Percentiles rank a stretch among this genome's conserved stretches.
Conservation (phyloP, 2,888 invertebrate genomes). For the Quadroppia sp. region DNA sequence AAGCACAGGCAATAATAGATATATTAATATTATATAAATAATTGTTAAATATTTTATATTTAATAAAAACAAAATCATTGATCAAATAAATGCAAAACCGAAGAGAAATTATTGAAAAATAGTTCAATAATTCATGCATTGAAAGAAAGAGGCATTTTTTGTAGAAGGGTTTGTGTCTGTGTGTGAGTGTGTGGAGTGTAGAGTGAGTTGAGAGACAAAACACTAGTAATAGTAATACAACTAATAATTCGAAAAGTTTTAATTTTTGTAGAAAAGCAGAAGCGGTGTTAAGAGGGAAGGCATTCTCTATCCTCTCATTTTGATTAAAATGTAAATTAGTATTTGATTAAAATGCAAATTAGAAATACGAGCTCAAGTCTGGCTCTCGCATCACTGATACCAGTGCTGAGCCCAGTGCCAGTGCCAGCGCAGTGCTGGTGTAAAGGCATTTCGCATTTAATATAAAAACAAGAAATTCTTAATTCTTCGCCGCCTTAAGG, state of each 20-base stretch:
- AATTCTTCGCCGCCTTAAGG: constrained; percentile 39
- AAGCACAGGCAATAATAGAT: not conserved
- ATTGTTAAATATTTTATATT: not conserved
- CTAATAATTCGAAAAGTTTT: constrained; percentile 20
- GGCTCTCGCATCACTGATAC: constrained; percentile 21
- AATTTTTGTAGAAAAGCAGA: constrained; percentile 34
- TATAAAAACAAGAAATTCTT: constrained; percentile 40
- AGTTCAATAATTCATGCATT: not conserved
- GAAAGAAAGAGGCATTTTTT: too few species aligned
- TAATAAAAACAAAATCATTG: constrained; percentile 20
- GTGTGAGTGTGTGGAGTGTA: not conserved
- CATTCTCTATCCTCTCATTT: constrained; percentile 23
- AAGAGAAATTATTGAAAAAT: constrained; percentile 20
- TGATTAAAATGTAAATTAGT: constrained; percentile 40
- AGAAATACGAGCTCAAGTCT: constrained; percentile 34
- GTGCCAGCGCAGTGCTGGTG: not conserved
- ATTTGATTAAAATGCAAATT: constrained; percentile 42
- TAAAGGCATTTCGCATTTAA: constrained; percentile 31
- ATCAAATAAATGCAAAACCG: constrained; percentile 3
- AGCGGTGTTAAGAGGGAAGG: constrained; percentile 28
- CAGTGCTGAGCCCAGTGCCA: not conserved
- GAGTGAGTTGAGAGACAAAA: not conserved
- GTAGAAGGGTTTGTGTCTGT: too few species aligned
- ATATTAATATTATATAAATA: not conserved
- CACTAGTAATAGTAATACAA: not conserved